Evolutionary conservation across 2,797 vertebrate genomes (phyloP).

Genomic region (Ctenopoma multispine): DNA sequence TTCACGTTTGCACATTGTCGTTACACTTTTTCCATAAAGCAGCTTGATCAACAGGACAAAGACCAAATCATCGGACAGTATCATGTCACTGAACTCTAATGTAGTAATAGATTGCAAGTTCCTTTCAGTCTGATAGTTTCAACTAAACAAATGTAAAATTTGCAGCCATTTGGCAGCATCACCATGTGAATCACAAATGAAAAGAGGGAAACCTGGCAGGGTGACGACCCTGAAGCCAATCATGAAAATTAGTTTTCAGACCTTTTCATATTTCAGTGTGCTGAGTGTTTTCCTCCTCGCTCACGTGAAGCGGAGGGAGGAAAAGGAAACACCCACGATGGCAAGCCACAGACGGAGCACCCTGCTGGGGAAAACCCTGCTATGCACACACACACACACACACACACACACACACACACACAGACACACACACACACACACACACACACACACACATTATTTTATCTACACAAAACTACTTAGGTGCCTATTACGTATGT

Average conservation of each 20-base stretch:
- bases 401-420: conserved; percentile 24
- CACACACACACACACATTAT: conserved; percentile 29
- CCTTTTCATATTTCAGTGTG: conserved; percentile 61
- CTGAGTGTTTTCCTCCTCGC: conserved; percentile 67
- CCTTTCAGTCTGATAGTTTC: background rate
- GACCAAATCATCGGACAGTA: no score
- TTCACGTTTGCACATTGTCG: no score
- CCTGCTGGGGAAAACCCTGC: conserved; percentile 54
- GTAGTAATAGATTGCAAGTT: no score
- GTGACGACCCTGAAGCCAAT: conserved; percentile 48
- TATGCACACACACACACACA: conserved; percentile 25
- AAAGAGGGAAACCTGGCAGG: conserved; percentile 30
- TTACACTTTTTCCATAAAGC: no score
- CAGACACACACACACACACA: conserved; percentile 4
- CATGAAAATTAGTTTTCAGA: conserved; percentile 64
- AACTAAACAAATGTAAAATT: conserved; percentile 8
- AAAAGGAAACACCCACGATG: conserved; percentile 67
- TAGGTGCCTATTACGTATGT: no score
- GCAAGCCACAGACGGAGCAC: conserved; percentile 55
- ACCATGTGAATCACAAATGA: conserved; percentile 28
- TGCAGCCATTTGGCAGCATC: no score
- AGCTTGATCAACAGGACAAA: no score
- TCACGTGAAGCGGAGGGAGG: conserved; percentile 55
- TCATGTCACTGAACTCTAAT: no score
- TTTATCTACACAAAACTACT: no score